These are phyloP conservation scores for Ctenosaura bakeri DNA, from an alignment of 2,797 vertebrate species.

Conservation along the genomic window DNA sequence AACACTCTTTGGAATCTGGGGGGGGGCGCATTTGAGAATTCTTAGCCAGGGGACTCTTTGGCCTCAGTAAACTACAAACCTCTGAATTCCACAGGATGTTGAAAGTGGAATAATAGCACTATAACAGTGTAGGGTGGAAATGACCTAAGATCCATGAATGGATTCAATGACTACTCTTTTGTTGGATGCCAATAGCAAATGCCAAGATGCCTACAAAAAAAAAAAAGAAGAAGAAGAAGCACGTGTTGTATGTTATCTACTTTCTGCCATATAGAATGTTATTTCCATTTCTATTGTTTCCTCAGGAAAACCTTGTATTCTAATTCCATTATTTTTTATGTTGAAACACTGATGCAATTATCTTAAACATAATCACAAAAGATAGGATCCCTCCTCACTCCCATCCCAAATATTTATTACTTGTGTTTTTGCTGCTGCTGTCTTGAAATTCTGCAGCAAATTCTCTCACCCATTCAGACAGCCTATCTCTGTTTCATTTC, in stretches of 20 bases:
- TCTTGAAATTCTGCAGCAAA: slow-evolving; percentile 66
- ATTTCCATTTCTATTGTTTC: slow-evolving; percentile 16
- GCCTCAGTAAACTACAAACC: too few relatives aligned
- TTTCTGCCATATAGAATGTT: slow-evolving; percentile 2
- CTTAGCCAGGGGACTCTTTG: too few relatives aligned
- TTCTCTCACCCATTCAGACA: slow-evolving; percentile 74
- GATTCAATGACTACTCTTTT: too few relatives aligned
- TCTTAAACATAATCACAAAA: slow-evolving; percentile 28
- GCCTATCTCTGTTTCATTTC: slow-evolving; percentile 79
- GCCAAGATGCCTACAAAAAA: background rate
- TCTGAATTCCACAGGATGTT: too few relatives aligned
- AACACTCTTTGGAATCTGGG: too few relatives aligned
- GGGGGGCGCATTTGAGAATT: too few relatives aligned
- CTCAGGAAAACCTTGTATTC: background rate
- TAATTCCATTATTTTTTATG: background rate
- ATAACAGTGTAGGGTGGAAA: too few relatives aligned
- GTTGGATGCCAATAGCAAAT: background rate
- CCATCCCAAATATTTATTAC: slow-evolving; percentile 32
- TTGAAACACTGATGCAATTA: slow-evolving; percentile 8
- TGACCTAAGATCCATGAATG: too few relatives aligned
- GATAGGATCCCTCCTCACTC: background rate
- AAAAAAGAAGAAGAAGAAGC: background rate
- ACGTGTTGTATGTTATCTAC: background rate
- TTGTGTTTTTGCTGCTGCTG: slow-evolving; percentile 50
- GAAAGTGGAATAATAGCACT: too few relatives aligned